These are phyloP conservation scores for Idaea dimidiata DNA, from an alignment of 2,888 invertebrate species.

Conservation along the genomic window DNA sequence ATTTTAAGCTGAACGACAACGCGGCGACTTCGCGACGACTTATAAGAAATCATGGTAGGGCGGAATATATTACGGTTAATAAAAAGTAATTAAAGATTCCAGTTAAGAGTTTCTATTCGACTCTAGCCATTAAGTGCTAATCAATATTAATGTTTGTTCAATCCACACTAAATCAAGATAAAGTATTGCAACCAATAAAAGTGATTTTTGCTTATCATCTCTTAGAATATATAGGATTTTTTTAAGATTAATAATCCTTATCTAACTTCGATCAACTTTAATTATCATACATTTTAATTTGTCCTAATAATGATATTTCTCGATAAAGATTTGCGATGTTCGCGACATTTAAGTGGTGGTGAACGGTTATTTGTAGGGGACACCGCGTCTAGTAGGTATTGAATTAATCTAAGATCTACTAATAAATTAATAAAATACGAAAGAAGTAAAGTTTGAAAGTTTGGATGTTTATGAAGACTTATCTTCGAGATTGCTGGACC, in stretches of 20 bases:
- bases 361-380: neutral
- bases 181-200: neutral
- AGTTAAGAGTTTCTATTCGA: constrained; percentile 5
- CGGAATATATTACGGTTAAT: too few species aligned
- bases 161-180: constrained; percentile 10
- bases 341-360: neutral
- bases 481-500: too few species aligned
- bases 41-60: too few species aligned
- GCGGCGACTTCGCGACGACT: too few species aligned
- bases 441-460: neutral
- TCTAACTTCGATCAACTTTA: neutral
- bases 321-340: neutral
- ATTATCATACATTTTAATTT: neutral
- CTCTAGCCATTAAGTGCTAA: neutral
- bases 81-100: neutral
- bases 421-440: neutral
- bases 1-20: too few species aligned
- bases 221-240: neutral
- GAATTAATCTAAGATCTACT: neutral
- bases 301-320: neutral
- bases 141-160: neutral
- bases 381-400: neutral
- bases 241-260: neutral
- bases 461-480: constrained; percentile 2
- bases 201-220: neutral